Evolutionary conservation across 1,140 invertebrate genomes (phyloP).

Genomic region (Dendrolimus punctatus): DNA sequence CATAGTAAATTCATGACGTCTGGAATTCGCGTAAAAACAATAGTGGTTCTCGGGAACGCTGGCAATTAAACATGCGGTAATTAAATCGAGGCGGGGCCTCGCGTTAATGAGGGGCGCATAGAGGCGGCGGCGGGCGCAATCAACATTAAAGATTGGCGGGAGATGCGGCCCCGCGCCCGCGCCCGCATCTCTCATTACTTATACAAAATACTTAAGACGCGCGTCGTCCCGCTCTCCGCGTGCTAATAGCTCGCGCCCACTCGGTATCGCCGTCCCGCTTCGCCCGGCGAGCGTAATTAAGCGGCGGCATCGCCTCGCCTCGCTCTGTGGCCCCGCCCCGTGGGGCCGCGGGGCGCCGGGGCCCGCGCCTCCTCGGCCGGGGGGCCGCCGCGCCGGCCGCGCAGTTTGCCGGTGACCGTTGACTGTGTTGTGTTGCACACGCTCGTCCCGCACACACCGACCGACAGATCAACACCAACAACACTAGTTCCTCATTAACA

Average conservation of each 20-base stretch:
- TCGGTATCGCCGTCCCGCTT: slow-evolving; percentile 62
- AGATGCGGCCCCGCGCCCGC: slow-evolving; percentile 48
- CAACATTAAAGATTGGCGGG: slow-evolving; percentile 71
- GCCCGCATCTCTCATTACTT: slow-evolving; percentile 65
- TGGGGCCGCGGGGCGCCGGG: slow-evolving; percentile 31
- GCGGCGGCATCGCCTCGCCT: slow-evolving; percentile 58
- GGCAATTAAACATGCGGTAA: slow-evolving; percentile 54
- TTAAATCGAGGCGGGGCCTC: slow-evolving; percentile 64
- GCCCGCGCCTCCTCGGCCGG: slow-evolving; percentile 29
- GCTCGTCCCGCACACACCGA: slow-evolving; percentile 40
- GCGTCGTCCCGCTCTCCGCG: slow-evolving; percentile 64
- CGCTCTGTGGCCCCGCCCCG: slow-evolving; percentile 44
- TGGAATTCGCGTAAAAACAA: slow-evolving; percentile 42
- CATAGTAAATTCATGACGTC: slow-evolving; percentile 24
- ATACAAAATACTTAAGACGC: slow-evolving; percentile 70
- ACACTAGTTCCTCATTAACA: slow-evolving; percentile 55
- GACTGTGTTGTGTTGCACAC: slow-evolving; percentile 49
- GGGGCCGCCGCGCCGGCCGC: slow-evolving; percentile 43
- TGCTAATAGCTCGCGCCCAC: slow-evolving; percentile 68
- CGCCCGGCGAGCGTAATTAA: slow-evolving; percentile 61
- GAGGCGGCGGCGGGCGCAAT: slow-evolving; percentile 63
- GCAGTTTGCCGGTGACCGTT: slow-evolving; percentile 65
- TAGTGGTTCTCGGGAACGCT: slow-evolving; percentile 12
- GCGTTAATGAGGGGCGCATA: slow-evolving; percentile 63
- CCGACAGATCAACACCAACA: slow-evolving; percentile 37